Evolutionary conservation across 2,113 vertebrate species (phyloP).

Genomic region (Pantherophis guttatus): DNA sequence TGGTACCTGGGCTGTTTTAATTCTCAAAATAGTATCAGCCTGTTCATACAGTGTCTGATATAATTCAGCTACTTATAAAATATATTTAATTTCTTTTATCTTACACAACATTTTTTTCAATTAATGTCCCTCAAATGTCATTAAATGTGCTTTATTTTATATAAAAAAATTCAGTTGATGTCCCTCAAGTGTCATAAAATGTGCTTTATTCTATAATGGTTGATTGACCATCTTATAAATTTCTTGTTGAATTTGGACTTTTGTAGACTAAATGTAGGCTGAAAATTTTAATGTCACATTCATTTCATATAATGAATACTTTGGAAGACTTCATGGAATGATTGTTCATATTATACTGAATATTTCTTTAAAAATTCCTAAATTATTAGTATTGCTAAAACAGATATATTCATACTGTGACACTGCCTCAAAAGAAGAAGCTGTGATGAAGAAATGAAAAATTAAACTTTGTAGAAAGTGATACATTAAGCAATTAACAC

Average conservation of each 20-base stretch:
- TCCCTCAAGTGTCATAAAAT: not conserved
- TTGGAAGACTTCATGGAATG: constrained; percentile 14
- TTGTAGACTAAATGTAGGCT: not conserved
- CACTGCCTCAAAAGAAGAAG: not conserved
- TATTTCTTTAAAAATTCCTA: constrained; percentile 23
- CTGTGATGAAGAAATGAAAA: not conserved
- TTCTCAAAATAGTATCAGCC: not conserved
- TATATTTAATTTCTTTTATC: not conserved
- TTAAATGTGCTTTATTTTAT: not conserved
- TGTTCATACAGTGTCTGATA: not conserved
- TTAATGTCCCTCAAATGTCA: not conserved
- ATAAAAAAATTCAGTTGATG: no score
- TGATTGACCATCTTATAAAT: not conserved
- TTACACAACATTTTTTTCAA: no score
- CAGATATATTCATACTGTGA: not conserved
- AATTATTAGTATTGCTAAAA: constrained; percentile 18
- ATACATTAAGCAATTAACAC: not conserved
- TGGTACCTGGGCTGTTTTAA: not conserved
- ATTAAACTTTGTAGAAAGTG: not conserved
- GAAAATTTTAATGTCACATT: not conserved
- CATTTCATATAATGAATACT: not conserved
- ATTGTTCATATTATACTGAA: rapidly evolving
- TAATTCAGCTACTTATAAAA: not conserved
- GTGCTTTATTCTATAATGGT: not conserved
- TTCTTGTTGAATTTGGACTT: constrained; percentile 9